Base-by-base conservation (phyloP, 2,888 invertebrate species). In the Eilema griseolum region DNA sequence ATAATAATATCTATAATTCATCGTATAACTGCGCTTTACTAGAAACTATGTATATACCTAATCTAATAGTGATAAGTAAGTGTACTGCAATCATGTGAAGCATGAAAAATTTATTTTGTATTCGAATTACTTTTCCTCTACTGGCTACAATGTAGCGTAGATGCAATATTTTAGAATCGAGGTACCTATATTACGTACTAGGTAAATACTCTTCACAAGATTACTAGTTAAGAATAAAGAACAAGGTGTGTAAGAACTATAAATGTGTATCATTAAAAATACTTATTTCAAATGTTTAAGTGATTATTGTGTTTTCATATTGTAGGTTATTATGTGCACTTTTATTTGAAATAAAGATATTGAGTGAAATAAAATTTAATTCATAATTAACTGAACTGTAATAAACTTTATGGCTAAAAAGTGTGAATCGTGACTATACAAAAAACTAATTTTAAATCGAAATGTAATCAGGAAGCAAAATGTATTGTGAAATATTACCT, bases 401-500 rank as follows among this genome's bases (percentile, higher is more conserved):
- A 33, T 41, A 16, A 41, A 14, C 33, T 37, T 11, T 12, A 37
- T 37, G 1, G 33, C 33, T 12, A 37, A 37, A 37, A 37, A 37
- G 1, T 33, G 8, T 12, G 33, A 5, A 11, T 37, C 33, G 33
- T 37, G 33, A 37, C 33, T 1, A 33, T 33, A 8, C 3, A 33
- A 4, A 33, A 33, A 7, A 33, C 5, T 33, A 20, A 41, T 41
- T 41, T 41, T 5, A 46, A 46, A 46, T 3, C 46, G 0, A 10
- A 52, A 52, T 52, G 7, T 52, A 7, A n/a, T 52, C 10, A 7
- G 10, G n/a, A 52, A 10, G 3, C 5, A 41, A 16, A 16, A 41
- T 41, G 14, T 41, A 5, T 23, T 56, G 1, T 1, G 28, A 60
- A 26, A 20, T 20, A 28, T 23, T 69, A 72, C 72, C 66, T 69